Evolutionary conservation across 2,888 invertebrate species (phyloP).

Genomic region (Cecidostiba fungosa): DNA sequence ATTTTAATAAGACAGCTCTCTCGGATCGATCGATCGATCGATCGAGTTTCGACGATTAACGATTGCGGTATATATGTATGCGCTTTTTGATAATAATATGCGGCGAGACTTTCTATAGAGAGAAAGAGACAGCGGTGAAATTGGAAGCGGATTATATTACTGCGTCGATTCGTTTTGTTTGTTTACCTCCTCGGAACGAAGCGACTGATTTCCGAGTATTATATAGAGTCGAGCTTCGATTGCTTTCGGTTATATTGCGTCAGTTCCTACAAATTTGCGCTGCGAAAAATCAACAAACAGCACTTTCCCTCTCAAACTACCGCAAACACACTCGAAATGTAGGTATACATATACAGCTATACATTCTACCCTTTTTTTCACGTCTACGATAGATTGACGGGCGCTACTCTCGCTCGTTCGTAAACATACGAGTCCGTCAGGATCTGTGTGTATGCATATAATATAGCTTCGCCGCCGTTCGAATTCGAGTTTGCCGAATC

Average conservation of each 20-base stretch:
- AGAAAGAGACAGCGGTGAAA: constrained; percentile 28
- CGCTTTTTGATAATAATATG: background rate
- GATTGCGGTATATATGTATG: background rate
- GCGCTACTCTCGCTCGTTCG: background rate
- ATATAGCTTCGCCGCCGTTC: background rate
- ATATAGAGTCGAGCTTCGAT: background rate
- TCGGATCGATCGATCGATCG: background rate
- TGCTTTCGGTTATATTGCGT: background rate
- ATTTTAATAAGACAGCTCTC: constrained; percentile 18
- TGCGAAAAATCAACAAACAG: no score
- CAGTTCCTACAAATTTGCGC: background rate
- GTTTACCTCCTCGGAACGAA: background rate
- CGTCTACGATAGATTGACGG: no score
- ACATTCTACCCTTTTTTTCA: no score
- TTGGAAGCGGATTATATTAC: background rate
- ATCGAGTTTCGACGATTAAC: constrained; percentile 22
- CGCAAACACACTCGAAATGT: no score
- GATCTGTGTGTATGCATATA: background rate
- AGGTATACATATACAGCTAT: no score
- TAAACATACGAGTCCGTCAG: background rate
- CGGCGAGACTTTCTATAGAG: background rate
- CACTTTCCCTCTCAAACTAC: no score
- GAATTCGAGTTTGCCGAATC: constrained; percentile 18
- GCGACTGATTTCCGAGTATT: no score
- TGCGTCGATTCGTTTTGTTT: background rate